phyloP scores from a whole-genome alignment of 1,140 invertebrate species.

The Campodea augens region DNA sequence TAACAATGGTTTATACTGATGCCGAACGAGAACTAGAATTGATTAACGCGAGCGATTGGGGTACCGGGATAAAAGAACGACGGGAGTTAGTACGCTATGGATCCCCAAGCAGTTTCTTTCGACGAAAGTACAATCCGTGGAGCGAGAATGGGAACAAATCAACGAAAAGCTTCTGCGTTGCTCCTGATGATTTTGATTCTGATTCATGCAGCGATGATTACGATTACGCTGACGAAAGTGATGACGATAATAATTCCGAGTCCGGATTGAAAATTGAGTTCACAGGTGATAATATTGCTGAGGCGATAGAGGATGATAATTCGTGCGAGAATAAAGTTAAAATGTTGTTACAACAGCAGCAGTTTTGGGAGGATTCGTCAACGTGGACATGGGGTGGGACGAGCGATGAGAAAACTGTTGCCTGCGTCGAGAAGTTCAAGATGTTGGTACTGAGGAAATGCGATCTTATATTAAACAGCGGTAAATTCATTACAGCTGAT shows the following conservation, averaged over 20 bases:
- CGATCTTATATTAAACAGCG: slow-evolving; percentile 17
- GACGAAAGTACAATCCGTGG: background rate
- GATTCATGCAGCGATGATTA: slow-evolving; percentile 15
- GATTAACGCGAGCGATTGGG: slow-evolving; percentile 17
- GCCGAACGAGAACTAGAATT: slow-evolving; percentile 11
- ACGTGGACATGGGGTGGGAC: slow-evolving; percentile 19
- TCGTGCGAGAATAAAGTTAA: background rate
- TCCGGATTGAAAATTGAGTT: slow-evolving; percentile 50
- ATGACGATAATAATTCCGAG: background rate
- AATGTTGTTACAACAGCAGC: no score
- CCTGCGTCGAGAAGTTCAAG: background rate
- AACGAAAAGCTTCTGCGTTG: slow-evolving; percentile 19
- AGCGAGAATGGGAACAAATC: no score
- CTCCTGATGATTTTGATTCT: slow-evolving; percentile 26
- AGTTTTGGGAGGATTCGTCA: slow-evolving; percentile 11
- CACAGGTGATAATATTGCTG: slow-evolving; percentile 59
- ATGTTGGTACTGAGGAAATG: slow-evolving; percentile 11
- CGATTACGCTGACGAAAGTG: slow-evolving; percentile 13
- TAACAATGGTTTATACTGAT: slow-evolving; percentile 19
- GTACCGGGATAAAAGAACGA: slow-evolving; percentile 16
- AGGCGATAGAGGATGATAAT: slow-evolving; percentile 49
- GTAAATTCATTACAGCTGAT: slow-evolving; percentile 18
- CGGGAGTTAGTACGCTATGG: slow-evolving; percentile 16
- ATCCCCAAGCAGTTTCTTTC: slow-evolving; percentile 18
- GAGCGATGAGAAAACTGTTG: background rate